Evolutionary conservation across 2,888 invertebrate species (phyloP).

Genomic region (Odontomyia ornata): DNA sequence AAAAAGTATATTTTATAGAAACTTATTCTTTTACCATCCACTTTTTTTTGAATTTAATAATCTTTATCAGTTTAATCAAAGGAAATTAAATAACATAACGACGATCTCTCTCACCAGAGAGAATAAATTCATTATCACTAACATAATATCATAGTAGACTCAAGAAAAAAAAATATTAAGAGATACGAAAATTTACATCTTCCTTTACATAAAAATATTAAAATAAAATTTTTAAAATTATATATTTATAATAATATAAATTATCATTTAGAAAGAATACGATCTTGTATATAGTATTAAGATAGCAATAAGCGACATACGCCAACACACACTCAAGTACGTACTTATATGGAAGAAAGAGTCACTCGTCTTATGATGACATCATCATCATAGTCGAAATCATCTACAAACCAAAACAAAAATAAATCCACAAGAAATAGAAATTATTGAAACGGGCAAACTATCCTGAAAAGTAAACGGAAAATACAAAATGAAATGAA

Average conservation of each 20-base stretch:
- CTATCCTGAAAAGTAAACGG: background rate
- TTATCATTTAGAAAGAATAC: constrained; percentile 21
- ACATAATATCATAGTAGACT: constrained; percentile 3
- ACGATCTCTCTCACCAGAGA: background rate
- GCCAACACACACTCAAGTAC: background rate
- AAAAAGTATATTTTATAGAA: too few species aligned
- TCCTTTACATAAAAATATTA: constrained; percentile 4
- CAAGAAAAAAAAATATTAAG: background rate
- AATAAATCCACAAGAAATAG: background rate
- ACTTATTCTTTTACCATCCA: too few species aligned
- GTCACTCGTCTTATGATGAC: too few species aligned
- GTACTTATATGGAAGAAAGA: constrained; percentile 37
- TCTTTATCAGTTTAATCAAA: too few species aligned
- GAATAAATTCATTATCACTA: background rate
- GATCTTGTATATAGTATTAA: constrained; percentile 25
- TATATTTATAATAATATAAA: constrained; percentile 25
- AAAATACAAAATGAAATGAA: constrained; percentile 18
- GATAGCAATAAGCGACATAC: constrained; percentile 20
- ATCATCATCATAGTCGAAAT: background rate
- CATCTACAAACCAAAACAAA: background rate
- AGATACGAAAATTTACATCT: constrained; percentile 16
- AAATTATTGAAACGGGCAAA: constrained; percentile 4
- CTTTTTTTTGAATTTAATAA: too few species aligned
- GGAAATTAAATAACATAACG: background rate
- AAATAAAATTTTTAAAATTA: constrained; percentile 34